Evolutionary conservation across 37 sponge, comb jelly and placozoan species (phyloP).

Genomic region (Halisarca cf. caerulea): DNA sequence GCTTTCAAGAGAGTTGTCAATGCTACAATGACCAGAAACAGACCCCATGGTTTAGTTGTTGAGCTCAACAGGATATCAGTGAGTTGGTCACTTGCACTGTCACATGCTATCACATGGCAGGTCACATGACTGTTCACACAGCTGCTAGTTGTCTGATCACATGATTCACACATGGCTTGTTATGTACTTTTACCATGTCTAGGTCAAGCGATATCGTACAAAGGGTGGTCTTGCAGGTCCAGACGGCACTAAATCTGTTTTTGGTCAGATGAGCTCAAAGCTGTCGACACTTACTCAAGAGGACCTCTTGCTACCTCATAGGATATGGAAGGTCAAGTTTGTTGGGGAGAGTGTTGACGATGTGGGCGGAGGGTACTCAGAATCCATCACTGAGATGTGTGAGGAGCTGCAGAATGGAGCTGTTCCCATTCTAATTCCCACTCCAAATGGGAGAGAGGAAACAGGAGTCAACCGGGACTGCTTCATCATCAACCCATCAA

Average conservation of each 20-base stretch:
- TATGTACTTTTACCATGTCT: neutral
- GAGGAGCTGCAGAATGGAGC: constrained; percentile 94
- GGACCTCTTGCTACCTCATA: constrained; percentile 79
- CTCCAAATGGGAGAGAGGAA: constrained; percentile 94
- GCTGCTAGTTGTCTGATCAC: neutral
- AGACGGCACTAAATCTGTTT: constrained; percentile 81
- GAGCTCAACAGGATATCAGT: constrained; percentile 92
- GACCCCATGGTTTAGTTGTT: constrained; percentile 87
- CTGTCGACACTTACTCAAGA: constrained; percentile 67
- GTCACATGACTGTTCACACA: neutral
- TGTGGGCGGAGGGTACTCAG: constrained; percentile 94
- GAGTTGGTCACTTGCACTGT: neutral
- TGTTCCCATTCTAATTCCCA: constrained; percentile 86
- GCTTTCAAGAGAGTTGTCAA: constrained; percentile 88
- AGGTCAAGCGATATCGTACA: constrained; percentile 27
- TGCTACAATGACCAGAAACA: constrained; percentile 91
- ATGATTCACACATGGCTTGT: neutral
- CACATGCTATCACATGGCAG: neutral
- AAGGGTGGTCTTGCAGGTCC: constrained; percentile 68
- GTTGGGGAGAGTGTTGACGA: constrained; percentile 97
- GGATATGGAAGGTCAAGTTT: constrained; percentile 98
- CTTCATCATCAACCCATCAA: constrained; percentile 88
- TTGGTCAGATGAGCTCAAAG: constrained; percentile 89
- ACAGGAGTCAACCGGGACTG: constrained; percentile 96
- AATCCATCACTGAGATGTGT: constrained; percentile 97